These are phyloP conservation scores for Trissonchulus sp. DNA, from an alignment of 2,888 invertebrate genomes.

Conservation along the genomic window DNA sequence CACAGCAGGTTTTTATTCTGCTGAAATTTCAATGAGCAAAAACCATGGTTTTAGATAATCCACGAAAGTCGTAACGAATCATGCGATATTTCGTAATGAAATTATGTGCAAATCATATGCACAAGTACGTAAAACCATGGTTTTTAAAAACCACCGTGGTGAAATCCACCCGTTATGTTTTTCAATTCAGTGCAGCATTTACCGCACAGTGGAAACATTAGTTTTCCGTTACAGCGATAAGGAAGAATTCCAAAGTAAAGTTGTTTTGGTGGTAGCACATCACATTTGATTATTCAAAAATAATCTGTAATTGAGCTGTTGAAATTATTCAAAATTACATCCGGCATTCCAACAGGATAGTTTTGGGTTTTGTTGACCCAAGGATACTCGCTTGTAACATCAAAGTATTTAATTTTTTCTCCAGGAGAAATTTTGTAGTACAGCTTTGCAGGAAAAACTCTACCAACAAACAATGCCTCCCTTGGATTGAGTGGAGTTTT, in stretches of 20 bases:
- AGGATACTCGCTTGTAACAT: background rate
- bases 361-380: background rate
- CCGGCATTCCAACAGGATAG: background rate
- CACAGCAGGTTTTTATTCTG: too few species aligned
- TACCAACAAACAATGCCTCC: too few species aligned
- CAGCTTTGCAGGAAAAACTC: background rate
- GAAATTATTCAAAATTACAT: slow-evolving; percentile 4
- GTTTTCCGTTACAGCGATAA: background rate
- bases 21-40: too few species aligned
- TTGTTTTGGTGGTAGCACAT: background rate
- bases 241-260: background rate
- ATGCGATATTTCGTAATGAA: too few species aligned
- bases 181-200: background rate
- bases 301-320: slow-evolving; percentile 10
- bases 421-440: background rate
- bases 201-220: slow-evolving; percentile 16
- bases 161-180: too few species aligned
- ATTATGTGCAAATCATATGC: too few species aligned
- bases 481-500: too few species aligned
- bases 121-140: too few species aligned
- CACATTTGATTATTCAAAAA: slow-evolving; percentile 8
- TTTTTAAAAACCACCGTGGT: too few species aligned
- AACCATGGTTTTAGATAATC: too few species aligned
- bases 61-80: too few species aligned
- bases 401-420: slow-evolving; percentile 5